These are phyloP conservation scores for Drosophila prosaltans DNA, from an alignment of 1,140 invertebrate species.

Conservation along the genomic window DNA sequence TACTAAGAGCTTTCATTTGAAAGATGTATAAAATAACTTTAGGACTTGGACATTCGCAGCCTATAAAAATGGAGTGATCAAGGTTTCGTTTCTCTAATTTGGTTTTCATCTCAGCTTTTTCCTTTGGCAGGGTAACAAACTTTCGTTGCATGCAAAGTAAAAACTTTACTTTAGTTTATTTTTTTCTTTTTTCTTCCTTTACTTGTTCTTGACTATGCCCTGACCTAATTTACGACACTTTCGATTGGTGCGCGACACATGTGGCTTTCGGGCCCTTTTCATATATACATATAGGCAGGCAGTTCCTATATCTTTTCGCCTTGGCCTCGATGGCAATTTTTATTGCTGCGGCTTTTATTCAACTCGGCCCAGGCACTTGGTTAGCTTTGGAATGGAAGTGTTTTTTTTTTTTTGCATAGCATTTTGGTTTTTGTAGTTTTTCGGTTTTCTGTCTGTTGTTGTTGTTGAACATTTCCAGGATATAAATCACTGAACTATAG, in stretches of 20 bases:
- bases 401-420: conserved; percentile 67
- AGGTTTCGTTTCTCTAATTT: no score
- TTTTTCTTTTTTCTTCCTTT: conserved; percentile 24
- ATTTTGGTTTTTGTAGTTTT: conserved; percentile 50
- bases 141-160: not conserved
- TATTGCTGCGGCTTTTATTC: conserved; percentile 61
- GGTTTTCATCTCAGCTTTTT: no score
- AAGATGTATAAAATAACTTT: no score
- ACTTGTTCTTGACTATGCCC: conserved; percentile 29
- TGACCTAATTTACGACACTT: conserved; percentile 78
- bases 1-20: no score
- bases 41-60: no score
- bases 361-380: conserved; percentile 41
- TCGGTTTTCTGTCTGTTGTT: conserved; percentile 20
- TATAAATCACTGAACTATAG: conserved; percentile 70
- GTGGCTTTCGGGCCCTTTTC: conserved; percentile 47
- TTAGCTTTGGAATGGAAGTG: conserved; percentile 42
- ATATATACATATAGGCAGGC: conserved; percentile 21
- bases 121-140: not conserved
- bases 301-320: conserved; percentile 53
- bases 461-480: conserved; percentile 50
- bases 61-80: no score
- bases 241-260: conserved; percentile 71
- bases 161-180: not conserved
- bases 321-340: conserved; percentile 56